Percentiles rank a stretch among this genome's conserved stretches.
phyloP scores from a whole-genome alignment of 1,140 invertebrate species.

The Drosophila pallidifrons region DNA sequence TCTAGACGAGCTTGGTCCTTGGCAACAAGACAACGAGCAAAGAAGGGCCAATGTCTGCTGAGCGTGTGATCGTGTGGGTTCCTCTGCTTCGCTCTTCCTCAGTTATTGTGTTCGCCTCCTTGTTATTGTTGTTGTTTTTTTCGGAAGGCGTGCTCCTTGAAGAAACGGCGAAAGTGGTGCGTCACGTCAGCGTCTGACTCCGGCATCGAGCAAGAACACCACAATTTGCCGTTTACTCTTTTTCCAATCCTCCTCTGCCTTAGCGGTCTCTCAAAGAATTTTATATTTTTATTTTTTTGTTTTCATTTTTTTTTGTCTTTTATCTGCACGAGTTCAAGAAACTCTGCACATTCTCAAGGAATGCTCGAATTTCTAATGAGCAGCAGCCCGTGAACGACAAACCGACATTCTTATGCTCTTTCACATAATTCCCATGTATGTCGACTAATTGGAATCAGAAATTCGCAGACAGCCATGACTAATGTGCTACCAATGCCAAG shows the following conservation, averaged over 20 bases:
- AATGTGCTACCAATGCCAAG: constrained; percentile 30
- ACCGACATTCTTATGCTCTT: constrained; percentile 54
- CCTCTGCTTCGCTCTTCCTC: constrained; percentile 18
- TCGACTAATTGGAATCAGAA: constrained; percentile 6
- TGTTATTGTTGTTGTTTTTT: constrained; percentile 44
- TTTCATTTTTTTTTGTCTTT: constrained; percentile 33
- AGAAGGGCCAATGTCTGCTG: constrained; percentile 13
- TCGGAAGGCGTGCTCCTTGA: constrained; percentile 68
- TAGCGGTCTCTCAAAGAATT: constrained; percentile 39
- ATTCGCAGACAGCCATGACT: constrained; percentile 24
- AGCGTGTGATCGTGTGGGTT: constrained; percentile 52
- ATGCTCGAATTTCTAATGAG: constrained; percentile 69
- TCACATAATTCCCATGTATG: not conserved
- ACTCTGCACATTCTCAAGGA: constrained; percentile 60
- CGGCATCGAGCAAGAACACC: constrained; percentile 2
- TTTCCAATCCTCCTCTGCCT: constrained; percentile 24
- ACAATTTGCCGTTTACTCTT: constrained; percentile 65
- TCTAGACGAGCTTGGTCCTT: constrained; percentile 73
- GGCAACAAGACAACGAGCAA: constrained; percentile 39
- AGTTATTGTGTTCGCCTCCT: constrained; percentile 22
- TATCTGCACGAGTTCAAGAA: constrained; percentile 66
- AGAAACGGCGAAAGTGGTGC: constrained; percentile 74
- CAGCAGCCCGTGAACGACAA: constrained; percentile 39
- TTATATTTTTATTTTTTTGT: constrained; percentile 24
- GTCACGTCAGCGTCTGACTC: constrained; percentile 63